These are phyloP conservation scores for Oreocharis arfaki DNA, from an alignment of 2,113 vertebrate genomes.

Conservation along the genomic window DNA sequence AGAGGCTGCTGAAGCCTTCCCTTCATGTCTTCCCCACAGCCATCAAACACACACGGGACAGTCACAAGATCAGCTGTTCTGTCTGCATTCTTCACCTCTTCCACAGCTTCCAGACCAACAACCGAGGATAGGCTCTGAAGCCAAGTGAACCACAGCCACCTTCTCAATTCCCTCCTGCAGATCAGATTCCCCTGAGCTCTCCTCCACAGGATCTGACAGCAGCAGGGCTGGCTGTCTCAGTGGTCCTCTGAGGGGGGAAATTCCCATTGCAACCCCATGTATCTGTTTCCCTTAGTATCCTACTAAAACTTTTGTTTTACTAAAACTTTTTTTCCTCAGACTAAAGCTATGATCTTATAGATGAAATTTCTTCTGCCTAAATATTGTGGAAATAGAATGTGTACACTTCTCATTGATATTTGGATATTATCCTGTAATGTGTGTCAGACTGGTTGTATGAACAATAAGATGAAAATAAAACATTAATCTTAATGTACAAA, in stretches of 20 bases:
- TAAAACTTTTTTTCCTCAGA: not conserved
- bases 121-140: not conserved
- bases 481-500: not conserved
- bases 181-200: not conserved
- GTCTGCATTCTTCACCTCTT: not conserved
- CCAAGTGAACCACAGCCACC: not conserved
- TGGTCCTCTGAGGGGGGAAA: not conserved
- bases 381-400: not conserved
- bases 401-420: not conserved
- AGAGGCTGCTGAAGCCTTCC: not conserved
- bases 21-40: not conserved
- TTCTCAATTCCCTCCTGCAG: not conserved
- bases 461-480: not conserved
- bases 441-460: not conserved
- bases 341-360: not conserved
- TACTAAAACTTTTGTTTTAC: not conserved
- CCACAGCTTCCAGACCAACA: not conserved
- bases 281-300: not conserved
- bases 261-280: not conserved
- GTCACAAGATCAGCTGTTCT: not conserved
- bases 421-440: not conserved
- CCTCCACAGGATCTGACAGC: not conserved
- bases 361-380: not conserved
- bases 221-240: not conserved
- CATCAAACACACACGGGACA: not conserved